Evolutionary conservation across 30 jellyfish, hydroid and myxozoan species (phyloP), one percentile per base, ranked within the genome.

Genomic region (Sanderia malayensis): DNA sequence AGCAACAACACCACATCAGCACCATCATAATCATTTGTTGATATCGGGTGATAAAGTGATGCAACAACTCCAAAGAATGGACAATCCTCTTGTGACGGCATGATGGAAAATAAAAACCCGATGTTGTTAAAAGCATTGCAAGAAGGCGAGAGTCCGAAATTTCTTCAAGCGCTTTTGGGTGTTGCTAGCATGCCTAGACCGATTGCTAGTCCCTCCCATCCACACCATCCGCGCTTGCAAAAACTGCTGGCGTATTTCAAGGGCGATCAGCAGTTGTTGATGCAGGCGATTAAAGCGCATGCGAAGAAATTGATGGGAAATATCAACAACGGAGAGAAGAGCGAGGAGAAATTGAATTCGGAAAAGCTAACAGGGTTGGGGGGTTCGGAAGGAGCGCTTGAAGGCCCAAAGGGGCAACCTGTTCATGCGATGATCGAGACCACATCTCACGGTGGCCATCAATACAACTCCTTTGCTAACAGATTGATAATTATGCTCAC

Each of bases 121-220:
- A 78, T 24, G 0, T 57, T 78, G 46, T 44, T 78, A 58, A 64
- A 66, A 20, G 75, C 62, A 0, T 57, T 78, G 21, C 70, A 78
- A 33, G 82, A 78, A 21, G 70, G 89, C 32, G 89, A 82, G 25
- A 78, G 67, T 70, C 89, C 89, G 2, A 73, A 78, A 44, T 66
- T 78, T 13, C 74, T 76, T 0, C 87, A 76, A 33, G 26, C 79
- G 31, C 65, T 76, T 2, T 67, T 76, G 23, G 62, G 52, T 29
- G 46, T 77, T 0, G 61, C 69, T 9, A 66, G 37, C 32, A 49
- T 19, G 27, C 64, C 64, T 19, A 49, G 44, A 22, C 79, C 79
- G 29, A 1, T 8, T 58, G n/a, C 23, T 24, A 20, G 33, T 53
- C n/a, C 55, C 31, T 46, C 34, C 46, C 13, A 28, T 44, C 24